Evolutionary conservation across 2,888 invertebrate species (phyloP).

Genomic region (Andrena minutula): DNA sequence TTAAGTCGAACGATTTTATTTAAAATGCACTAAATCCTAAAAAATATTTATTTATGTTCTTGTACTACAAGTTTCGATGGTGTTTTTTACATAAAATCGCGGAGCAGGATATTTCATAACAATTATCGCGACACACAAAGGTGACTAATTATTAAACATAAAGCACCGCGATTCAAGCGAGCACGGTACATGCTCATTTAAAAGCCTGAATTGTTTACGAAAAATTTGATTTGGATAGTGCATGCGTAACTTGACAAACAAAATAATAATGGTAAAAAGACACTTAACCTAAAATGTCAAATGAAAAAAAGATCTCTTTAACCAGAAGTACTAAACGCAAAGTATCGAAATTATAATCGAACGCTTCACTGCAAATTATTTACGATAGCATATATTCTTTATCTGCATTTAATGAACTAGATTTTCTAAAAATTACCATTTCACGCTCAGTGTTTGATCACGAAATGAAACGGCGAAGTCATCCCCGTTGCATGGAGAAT

Average conservation of each 20-base stretch:
- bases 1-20: too few species aligned
- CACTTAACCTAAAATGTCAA: constrained; percentile 58
- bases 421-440: constrained; percentile 57
- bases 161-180: too few species aligned
- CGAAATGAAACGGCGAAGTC: constrained; percentile 68
- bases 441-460: constrained; percentile 32
- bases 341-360: neutral
- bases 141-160: neutral
- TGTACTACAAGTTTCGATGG: too few species aligned
- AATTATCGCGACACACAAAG: neutral
- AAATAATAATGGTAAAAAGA: constrained; percentile 5
- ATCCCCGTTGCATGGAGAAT: constrained; percentile 32
- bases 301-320: neutral
- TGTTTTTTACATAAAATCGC: too few species aligned
- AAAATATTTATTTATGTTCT: too few species aligned
- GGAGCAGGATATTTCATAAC: too few species aligned
- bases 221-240: neutral
- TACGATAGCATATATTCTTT: neutral
- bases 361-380: constrained; percentile 9
- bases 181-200: neutral
- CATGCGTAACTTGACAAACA: neutral
- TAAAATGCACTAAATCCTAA: too few species aligned
- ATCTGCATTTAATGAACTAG: neutral
- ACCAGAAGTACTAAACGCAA: neutral
- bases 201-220: neutral